Evolutionary conservation across 1,140 invertebrate species (phyloP).

Genomic region (Agrilus planipennis): DNA sequence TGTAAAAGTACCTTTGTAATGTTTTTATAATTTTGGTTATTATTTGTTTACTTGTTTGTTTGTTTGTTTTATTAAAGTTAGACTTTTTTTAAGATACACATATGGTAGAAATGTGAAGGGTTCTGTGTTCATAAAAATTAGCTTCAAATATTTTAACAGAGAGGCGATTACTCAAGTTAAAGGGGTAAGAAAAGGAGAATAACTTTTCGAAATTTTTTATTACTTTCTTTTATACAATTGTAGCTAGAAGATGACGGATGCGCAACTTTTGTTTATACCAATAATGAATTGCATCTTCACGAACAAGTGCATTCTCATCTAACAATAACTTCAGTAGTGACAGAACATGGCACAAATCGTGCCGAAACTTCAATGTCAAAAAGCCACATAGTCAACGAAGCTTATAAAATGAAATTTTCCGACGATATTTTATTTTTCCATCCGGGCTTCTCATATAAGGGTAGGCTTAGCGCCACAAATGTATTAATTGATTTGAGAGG

Average conservation of each 20-base stretch:
- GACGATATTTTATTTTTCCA: constrained; percentile 43
- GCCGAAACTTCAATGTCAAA: constrained; percentile 37
- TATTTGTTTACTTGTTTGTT: constrained; percentile 24
- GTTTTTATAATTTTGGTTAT: constrained; percentile 49
- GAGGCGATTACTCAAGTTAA: constrained; percentile 18
- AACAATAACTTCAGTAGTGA: constrained; percentile 42
- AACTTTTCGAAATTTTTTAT: too few relatives aligned
- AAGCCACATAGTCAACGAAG: constrained; percentile 34
- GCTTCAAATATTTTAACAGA: constrained; percentile 15
- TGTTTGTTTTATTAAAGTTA: neutral
- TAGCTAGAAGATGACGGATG: constrained; percentile 33
- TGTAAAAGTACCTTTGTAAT: constrained; percentile 40
- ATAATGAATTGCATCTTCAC: constrained; percentile 31
- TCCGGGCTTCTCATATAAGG: constrained; percentile 45
- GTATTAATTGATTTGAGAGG: constrained; percentile 13
- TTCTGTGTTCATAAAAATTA: constrained; percentile 35
- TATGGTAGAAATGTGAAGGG: constrained; percentile 54
- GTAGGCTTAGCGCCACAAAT: constrained; percentile 33
- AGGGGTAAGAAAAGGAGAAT: too few relatives aligned
- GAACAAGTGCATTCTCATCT: constrained; percentile 8
- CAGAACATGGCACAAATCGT: constrained; percentile 45
- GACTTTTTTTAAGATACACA: constrained; percentile 40
- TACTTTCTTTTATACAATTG: neutral
- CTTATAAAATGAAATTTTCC: constrained; percentile 37
- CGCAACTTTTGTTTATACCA: constrained; percentile 35